phyloP scores from a whole-genome alignment of 2,888 invertebrate genomes.

The Coleophora deauratella region DNA sequence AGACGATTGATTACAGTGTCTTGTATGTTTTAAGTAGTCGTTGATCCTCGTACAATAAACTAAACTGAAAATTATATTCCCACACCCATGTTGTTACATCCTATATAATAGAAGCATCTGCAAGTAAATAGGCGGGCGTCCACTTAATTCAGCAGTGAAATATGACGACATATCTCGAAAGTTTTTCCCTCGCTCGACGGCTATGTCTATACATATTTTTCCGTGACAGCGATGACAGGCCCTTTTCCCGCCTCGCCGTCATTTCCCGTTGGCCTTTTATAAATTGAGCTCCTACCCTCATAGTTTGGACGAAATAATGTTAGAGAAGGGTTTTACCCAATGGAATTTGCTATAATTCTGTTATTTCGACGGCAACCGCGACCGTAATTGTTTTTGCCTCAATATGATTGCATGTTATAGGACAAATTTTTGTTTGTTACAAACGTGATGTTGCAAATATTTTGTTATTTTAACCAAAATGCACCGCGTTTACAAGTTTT shows the following conservation, averaged over 20 bases:
- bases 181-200: slow-evolving; percentile 42
- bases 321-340: slow-evolving; percentile 55
- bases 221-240: slow-evolving; percentile 63
- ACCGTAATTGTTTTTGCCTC: slow-evolving; percentile 44
- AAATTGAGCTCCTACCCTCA: slow-evolving; percentile 58
- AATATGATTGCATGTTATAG: slow-evolving; percentile 20
- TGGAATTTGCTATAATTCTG: slow-evolving; percentile 63
- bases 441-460: slow-evolving; percentile 13
- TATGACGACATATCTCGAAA: slow-evolving; percentile 52
- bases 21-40: too few relatives aligned
- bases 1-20: too few relatives aligned
- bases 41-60: too few relatives aligned
- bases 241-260: slow-evolving; percentile 60
- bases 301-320: slow-evolving; percentile 53
- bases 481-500: too few relatives aligned
- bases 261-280: slow-evolving; percentile 57
- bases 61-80: too few relatives aligned
- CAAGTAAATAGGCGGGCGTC: slow-evolving; percentile 11
- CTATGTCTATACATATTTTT: slow-evolving; percentile 54
- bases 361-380: slow-evolving; percentile 48
- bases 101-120: not conserved
- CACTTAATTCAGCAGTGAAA: slow-evolving; percentile 39
- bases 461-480: slow-evolving; percentile 16
- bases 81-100: too few relatives aligned
- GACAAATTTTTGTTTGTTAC: slow-evolving; percentile 21